phyloP scores from a whole-genome alignment of 2,113 vertebrate species.

The Epinephelus lanceolatus region DNA sequence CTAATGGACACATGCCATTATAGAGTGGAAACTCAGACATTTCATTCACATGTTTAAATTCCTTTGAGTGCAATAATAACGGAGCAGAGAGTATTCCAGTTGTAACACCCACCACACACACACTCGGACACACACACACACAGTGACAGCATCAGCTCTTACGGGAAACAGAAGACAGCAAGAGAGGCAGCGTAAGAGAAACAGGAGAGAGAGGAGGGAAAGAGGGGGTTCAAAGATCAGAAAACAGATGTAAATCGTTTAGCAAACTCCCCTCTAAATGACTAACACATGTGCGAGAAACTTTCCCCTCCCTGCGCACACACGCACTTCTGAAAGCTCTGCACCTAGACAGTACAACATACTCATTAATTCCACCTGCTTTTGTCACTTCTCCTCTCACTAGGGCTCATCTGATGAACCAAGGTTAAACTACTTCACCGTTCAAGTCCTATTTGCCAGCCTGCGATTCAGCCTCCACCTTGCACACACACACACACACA shows the following conservation, averaged over 20 bases:
- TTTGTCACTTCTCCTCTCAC: constrained; percentile 33
- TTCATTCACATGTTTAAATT: constrained; percentile 68
- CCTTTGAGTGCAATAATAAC: constrained; percentile 57
- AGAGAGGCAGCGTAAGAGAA: constrained; percentile 46
- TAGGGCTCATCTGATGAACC: background rate
- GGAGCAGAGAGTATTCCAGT: constrained; percentile 53
- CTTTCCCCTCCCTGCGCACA: constrained; percentile 61
- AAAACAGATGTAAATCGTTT: constrained; percentile 87
- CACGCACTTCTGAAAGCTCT: constrained; percentile 15
- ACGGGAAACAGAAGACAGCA: constrained; percentile 64
- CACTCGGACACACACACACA: constrained; percentile 5
- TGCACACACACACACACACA: constrained; percentile 2
- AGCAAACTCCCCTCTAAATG: constrained; percentile 82
- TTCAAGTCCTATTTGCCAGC: constrained; percentile 11
- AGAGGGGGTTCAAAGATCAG: constrained; percentile 86
- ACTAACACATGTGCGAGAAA: constrained; percentile 85
- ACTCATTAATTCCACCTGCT: constrained; percentile 54
- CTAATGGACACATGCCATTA: constrained; percentile 61
- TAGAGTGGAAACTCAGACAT: constrained; percentile 60
- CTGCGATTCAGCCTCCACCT: constrained; percentile 41
- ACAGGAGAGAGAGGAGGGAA: constrained; percentile 54
- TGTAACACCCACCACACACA: constrained; percentile 41
- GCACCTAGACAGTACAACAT: background rate
- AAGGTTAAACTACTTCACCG: constrained; percentile 14
- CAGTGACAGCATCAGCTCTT: constrained; percentile 61